Evolutionary conservation across 2,113 vertebrate genomes (phyloP), one percentile per base, ranked within the genome.

Genomic region (Garra rufa): DNA sequence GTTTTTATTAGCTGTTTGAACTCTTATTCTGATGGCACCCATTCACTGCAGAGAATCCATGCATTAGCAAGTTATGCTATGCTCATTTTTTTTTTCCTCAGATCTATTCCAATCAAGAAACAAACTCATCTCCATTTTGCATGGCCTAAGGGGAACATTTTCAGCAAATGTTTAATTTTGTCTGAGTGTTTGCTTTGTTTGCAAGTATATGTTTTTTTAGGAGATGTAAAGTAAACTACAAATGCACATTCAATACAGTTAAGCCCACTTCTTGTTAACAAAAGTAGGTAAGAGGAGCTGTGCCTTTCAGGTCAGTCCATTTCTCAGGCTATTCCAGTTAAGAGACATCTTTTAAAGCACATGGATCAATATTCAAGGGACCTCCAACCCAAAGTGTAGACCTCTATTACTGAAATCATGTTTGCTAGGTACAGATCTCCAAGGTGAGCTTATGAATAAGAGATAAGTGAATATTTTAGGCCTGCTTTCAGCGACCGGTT

Each of bases 361-460:
- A 50, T 43, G 7, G n/a, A 61, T 61, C 55, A 43, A 78, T 43
- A 44, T 78, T 43, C n/a, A 15, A 26, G 13, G 30, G 76, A 63
- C 55, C 52, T 83, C 15, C 76, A 26, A 57, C 7, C 34, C 21
- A 17, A 59, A 78, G 14, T 0, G 13, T 9, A 67, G 43, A 34
- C 59, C 26, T 28, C 77, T 21, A 80, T 80, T 80, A 65, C 59
- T 17, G 24, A 65, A 43, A 65, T 46, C 17, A 80, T 80, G 57
- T 79, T 43, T 65, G 57, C 57, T 59, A 78, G 77, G 41, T 30
- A 19, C 24, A 80, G 77, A 61, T 41, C 57, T 48, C 57, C 9
- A 6, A 76, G 57, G 57, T 63, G 71, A 83, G 44, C 41, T 50
- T 28, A 50, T 84, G 59, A 76, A 84, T 84, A 76, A 84, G 30